Percentiles rank a stretch among this genome's conserved stretches.
phyloP scores from a whole-genome alignment of 1,140 invertebrate species.

The Rhyzopertha dominica region DNA sequence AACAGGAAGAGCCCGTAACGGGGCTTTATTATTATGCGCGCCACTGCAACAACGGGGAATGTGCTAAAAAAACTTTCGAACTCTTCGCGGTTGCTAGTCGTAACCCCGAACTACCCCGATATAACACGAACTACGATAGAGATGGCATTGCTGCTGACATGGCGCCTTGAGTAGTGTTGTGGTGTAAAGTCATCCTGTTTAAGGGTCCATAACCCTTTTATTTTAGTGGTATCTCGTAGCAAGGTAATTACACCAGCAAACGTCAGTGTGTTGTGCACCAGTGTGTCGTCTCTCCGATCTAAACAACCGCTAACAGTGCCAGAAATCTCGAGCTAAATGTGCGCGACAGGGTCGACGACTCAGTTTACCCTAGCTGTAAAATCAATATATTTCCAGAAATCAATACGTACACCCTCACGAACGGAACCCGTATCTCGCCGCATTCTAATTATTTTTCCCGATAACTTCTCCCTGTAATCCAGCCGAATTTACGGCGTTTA shows the following conservation, averaged over 20 bases:
- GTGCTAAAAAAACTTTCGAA: slow-evolving; percentile 33
- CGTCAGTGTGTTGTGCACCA: too few relatives aligned
- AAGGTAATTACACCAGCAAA: slow-evolving; percentile 35
- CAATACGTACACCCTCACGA: slow-evolving; percentile 34
- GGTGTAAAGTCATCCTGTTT: slow-evolving; percentile 38
- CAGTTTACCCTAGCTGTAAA: slow-evolving; percentile 33
- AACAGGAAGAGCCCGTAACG: slow-evolving; percentile 30
- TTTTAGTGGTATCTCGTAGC: slow-evolving; percentile 23
- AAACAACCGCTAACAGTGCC: too few relatives aligned
- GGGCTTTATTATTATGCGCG: slow-evolving; percentile 30
- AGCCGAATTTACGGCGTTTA: slow-evolving; percentile 8
- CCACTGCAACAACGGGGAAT: slow-evolving; percentile 24
- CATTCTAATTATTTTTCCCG: too few relatives aligned
- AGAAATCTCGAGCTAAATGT: slow-evolving; percentile 4
- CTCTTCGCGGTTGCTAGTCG: slow-evolving; percentile 36
- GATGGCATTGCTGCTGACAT: slow-evolving; percentile 42
- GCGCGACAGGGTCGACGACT: slow-evolving; percentile 27
- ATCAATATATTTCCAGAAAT: slow-evolving; percentile 43
- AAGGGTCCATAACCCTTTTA: slow-evolving; percentile 40
- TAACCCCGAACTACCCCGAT: slow-evolving; percentile 42
- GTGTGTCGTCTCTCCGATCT: too few relatives aligned
- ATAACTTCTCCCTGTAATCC: too few relatives aligned
- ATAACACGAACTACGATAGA: slow-evolving; percentile 31
- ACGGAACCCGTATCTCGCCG: slow-evolving; percentile 25
- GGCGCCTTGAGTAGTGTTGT: slow-evolving; percentile 44